Evolutionary conservation across 2,113 vertebrate species (phyloP), one percentile per base, ranked within the genome.

Genomic region (Cromileptes altivelis): DNA sequence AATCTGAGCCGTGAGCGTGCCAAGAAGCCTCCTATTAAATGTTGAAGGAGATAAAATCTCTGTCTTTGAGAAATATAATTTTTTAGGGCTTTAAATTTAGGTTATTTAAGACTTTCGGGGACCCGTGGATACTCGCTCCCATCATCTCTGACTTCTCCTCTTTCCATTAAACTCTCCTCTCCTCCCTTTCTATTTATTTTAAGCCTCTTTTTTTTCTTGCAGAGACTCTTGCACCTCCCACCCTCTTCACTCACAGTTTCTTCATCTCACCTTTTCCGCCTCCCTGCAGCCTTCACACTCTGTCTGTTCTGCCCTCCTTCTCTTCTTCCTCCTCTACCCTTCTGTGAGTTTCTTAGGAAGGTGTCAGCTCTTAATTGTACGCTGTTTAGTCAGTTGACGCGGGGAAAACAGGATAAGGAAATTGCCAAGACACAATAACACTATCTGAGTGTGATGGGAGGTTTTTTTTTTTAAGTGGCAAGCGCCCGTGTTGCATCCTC

Each of bases 31-130:
- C 68, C 78, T 40, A 82, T 85, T 84, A 88, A 85, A 84, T 75
- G 84, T 77, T 72, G 70, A 86, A 82, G 80, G 60, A 87, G 86
- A 91, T 87, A 76, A 80, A 68, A 83, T 86, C 83, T 88, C 79
- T 37, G 30, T 75, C 72, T 85, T 86, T 75, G 70, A 80, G 83
- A 82, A 87, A 71, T 81, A 58, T 71, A 21, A 80, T 82, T 88
- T 89, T 56, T 85, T 58, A 23, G 56, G 62, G 68, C 75, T 74
- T 89, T 71, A 68, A 78, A 78, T 55, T 62, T n/a, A 18, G 56
- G 58, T 78, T 79, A 74, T 81, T 70, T 61, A 49, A 86, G 84
- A 76, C 57, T 78, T 82, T 50, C 18, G 52, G 42, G 62, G 45
- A 49, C 57, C 40, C 30, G 13, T 55, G 21, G 75, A 85, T 80